These are phyloP conservation scores for Phyllostomus hastatus DNA, from an alignment of 2,113 vertebrate species.

Conservation along the genomic window DNA sequence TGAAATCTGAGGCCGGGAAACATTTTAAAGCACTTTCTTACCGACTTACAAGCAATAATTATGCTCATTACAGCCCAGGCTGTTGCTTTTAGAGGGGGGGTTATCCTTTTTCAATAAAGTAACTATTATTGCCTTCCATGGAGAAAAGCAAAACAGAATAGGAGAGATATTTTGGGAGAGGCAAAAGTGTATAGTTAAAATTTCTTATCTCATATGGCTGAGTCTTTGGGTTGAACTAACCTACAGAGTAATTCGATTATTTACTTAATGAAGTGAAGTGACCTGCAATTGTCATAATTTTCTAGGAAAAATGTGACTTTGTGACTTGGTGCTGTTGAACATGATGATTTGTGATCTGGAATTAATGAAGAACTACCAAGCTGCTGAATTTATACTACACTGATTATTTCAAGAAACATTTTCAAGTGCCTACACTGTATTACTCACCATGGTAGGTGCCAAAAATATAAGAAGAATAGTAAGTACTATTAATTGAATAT, in stretches of 20 bases:
- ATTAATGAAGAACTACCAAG: background rate
- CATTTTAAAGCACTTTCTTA: conserved; percentile 10
- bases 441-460: background rate
- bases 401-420: conserved; percentile 35
- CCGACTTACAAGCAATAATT: background rate
- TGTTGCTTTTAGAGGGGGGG: background rate
- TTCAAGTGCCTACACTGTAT: background rate
- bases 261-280: background rate
- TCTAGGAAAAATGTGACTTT: background rate
- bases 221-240: background rate
- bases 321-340: background rate
- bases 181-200: background rate
- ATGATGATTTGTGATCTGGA: background rate
- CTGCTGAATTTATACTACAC: background rate
- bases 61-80: background rate
- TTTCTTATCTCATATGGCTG: background rate
- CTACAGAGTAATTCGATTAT: background rate
- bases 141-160: background rate
- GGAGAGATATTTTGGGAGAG: background rate
- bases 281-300: background rate
- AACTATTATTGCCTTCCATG: background rate
- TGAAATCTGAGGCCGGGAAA: background rate
- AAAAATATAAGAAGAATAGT: background rate
- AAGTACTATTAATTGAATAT: conserved; percentile 22
- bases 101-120: background rate